Evolutionary conservation across 2,888 invertebrate species (phyloP).

Genomic region (Pycnomerus fuliginosus): DNA sequence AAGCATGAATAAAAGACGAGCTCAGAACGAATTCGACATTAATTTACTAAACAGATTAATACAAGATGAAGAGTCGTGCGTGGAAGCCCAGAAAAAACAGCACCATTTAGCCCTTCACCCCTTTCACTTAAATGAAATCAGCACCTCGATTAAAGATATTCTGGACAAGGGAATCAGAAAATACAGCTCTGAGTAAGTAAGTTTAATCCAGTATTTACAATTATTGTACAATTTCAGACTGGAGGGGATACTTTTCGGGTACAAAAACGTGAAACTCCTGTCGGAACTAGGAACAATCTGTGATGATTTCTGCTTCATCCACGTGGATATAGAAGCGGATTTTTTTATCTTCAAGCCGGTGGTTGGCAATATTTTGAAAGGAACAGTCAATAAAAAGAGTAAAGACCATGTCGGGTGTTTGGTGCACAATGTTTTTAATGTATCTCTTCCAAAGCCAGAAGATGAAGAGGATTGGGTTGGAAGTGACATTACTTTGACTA

Average conservation of each 20-base stretch:
- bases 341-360: slow-evolving; percentile 68
- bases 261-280: slow-evolving; percentile 63
- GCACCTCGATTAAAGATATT: slow-evolving; percentile 60
- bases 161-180: slow-evolving; percentile 61
- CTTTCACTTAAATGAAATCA: slow-evolving; percentile 62
- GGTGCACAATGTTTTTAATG: slow-evolving; percentile 70
- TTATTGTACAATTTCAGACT: too few species aligned
- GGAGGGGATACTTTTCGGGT: slow-evolving; percentile 67
- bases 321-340: slow-evolving; percentile 67
- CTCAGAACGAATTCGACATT: not conserved
- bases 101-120: slow-evolving; percentile 64
- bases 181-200: slow-evolving; percentile 64
- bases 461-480: slow-evolving; percentile 59
- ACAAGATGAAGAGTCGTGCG: slow-evolving; percentile 60
- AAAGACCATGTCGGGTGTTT: slow-evolving; percentile 67
- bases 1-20: too few species aligned
- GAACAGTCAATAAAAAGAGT: slow-evolving; percentile 67
- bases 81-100: slow-evolving; percentile 56
- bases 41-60: slow-evolving; percentile 50
- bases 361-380: slow-evolving; percentile 62
- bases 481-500: slow-evolving; percentile 57
- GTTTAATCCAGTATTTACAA: too few species aligned
- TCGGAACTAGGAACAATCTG: slow-evolving; percentile 60
- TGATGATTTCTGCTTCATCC: slow-evolving; percentile 64
- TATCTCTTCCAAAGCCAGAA: slow-evolving; percentile 64